Evolutionary conservation across 2,113 vertebrate species (phyloP).

Genomic region (Grantiella picta): DNA sequence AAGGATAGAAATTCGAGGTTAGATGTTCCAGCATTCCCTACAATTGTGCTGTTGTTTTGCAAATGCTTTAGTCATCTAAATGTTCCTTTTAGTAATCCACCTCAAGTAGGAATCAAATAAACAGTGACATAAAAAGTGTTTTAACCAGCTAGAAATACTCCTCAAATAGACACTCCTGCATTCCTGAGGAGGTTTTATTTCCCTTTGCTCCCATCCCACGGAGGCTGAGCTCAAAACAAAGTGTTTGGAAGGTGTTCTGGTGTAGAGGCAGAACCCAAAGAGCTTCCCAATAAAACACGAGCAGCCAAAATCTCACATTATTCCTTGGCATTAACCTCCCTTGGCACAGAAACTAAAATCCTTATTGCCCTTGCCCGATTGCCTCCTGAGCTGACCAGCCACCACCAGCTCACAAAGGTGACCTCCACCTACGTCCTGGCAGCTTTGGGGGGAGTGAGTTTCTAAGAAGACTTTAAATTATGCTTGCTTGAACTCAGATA

Average conservation of each 20-base stretch:
- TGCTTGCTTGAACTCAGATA: not conserved
- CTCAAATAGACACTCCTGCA: not conserved
- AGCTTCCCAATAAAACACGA: not conserved
- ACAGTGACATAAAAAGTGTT: not conserved
- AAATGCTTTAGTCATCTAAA: conserved; percentile 12
- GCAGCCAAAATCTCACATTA: not conserved
- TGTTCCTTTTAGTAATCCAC: not conserved
- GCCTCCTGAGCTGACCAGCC: not conserved
- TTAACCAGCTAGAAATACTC: not conserved
- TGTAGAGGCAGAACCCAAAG: not conserved
- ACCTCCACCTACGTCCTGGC: not conserved
- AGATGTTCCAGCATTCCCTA: not conserved
- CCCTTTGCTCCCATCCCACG: not conserved
- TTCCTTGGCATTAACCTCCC: not conserved
- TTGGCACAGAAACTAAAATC: not conserved
- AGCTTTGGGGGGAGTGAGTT: not conserved
- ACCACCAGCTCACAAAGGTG: not conserved
- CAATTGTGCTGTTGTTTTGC: not conserved
- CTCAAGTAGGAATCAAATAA: not conserved
- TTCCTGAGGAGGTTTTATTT: not conserved
- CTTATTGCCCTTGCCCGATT: not conserved
- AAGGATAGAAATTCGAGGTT: not conserved
- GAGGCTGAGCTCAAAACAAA: not conserved
- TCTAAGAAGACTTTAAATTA: not conserved
- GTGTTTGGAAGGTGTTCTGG: not conserved